Base-by-base conservation (phyloP, 2,113 vertebrate species). In the Hemicordylus capensis region DNA sequence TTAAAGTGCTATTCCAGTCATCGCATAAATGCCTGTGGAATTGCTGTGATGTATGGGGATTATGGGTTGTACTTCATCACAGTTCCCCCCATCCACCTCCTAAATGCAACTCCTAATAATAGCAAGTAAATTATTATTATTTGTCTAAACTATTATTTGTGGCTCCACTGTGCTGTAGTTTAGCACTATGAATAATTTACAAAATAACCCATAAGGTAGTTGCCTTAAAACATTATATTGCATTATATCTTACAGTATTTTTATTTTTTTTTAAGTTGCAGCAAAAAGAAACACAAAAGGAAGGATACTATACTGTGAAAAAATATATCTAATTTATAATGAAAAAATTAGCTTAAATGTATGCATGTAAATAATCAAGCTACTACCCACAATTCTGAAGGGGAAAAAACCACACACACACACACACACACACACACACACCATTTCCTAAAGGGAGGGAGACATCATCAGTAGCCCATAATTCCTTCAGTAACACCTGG, bases 401-500 rank as follows among this genome's bases (percentile, higher is more conserved):
- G 3, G 39, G 61, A 46, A 76, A 63, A 37, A 56, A 44, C 6
- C 6, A 51, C 6, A 51, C 6, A 51, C 12, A 54, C 12, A 15
- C 11, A 81, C 17, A 2, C 28, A 0, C 78, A 51, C 34, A 74
- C 51, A 81, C n/a, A 19, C n/a, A 48, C 9, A 10, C 1, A 5
- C 2, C n/a, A 85, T 64, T 51, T 42, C 31, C 4, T 82, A 51
- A 58, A 63, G 24, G 39, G 28, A 61, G 39, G 46, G 3, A 74
- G 66, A 15, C 6, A 56, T n/a, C n/a, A 80, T 28, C 61, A 7
- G 82, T 88, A 66, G 75, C 85, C 93, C 93, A 86, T 83, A 81
- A 89, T 82, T 92, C 91, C 86, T 86, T 83, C 77, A 89, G 88
- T 83, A 90, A 91, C 91, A 91, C 92, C 95, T 93, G 94, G 91